These are phyloP conservation scores for Calameuta filiformis DNA, from an alignment of 2,888 invertebrate species.

Conservation along the genomic window DNA sequence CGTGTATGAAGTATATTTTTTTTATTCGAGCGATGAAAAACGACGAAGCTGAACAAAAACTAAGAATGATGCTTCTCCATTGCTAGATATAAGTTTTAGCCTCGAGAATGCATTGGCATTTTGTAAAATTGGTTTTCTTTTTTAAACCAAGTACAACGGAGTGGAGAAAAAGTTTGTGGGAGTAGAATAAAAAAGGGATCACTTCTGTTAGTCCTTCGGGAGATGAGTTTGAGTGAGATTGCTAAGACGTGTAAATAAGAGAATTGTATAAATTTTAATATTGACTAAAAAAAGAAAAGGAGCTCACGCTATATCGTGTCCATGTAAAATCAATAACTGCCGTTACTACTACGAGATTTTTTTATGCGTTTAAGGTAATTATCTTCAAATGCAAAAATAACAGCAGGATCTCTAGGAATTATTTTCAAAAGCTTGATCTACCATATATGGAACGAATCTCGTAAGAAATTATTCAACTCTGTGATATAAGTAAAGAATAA, in stretches of 20 bases:
- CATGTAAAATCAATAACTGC: slow-evolving; percentile 28
- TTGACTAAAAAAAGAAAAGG: slow-evolving; percentile 5
- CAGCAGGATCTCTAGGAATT: not conserved
- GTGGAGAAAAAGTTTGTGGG: not conserved
- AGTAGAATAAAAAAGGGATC: not conserved
- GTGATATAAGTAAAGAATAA: slow-evolving; percentile 45
- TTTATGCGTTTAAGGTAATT: not conserved
- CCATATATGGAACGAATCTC: slow-evolving; percentile 1
- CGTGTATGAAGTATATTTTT: not conserved
- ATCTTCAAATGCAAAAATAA: not conserved
- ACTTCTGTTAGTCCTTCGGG: not conserved
- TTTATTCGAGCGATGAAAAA: not conserved
- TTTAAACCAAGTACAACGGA: not conserved
- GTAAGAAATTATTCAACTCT: slow-evolving; percentile 43
- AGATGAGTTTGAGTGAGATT: not conserved
- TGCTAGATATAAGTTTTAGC: not conserved
- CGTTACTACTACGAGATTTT: slow-evolving; percentile 1
- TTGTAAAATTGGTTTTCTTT: not conserved
- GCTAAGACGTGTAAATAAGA: slow-evolving; percentile 34
- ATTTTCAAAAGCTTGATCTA: not conserved
- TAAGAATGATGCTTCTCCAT: not conserved
- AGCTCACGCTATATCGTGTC: slow-evolving; percentile 29
- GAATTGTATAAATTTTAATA: slow-evolving; percentile 35
- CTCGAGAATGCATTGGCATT: not conserved
- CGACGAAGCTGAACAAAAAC: not conserved